Percentiles rank a stretch among this genome's conserved stretches.
Conservation (phyloP, 1,140 invertebrate genomes). For the Drosophila ananassae region DNA sequence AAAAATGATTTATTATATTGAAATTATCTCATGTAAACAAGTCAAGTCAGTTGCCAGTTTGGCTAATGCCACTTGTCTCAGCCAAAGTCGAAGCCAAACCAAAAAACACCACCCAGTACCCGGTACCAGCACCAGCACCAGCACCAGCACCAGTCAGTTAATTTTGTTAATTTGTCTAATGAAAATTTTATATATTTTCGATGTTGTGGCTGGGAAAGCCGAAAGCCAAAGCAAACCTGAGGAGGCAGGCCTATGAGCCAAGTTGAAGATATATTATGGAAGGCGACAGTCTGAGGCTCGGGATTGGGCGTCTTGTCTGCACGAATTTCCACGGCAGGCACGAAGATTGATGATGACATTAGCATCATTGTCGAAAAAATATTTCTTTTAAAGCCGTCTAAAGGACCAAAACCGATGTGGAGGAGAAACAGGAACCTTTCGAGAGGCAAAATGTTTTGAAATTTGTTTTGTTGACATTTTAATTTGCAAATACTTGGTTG, state of each 20-base stretch:
- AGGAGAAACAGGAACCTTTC: constrained; percentile 43
- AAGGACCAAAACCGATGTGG: constrained; percentile 41
- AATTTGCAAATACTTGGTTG: constrained; percentile 75
- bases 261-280: constrained; percentile 42
- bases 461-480: constrained; percentile 79
- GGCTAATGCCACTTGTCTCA: constrained; percentile 79
- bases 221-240: constrained; percentile 44
- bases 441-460: constrained; percentile 63
- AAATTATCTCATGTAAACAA: constrained; percentile 83
- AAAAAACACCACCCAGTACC: constrained; percentile 17
- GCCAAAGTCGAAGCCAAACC: constrained; percentile 8
- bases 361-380: constrained; percentile 81
- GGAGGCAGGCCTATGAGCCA: constrained; percentile 48
- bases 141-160: constrained; percentile 43
- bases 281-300: constrained; percentile 57
- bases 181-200: constrained; percentile 56
- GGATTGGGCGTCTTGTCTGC: constrained; percentile 49
- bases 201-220: background rate
- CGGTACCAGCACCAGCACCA: background rate
- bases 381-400: constrained; percentile 62
- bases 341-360: constrained; percentile 84
- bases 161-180: constrained; percentile 83
- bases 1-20: constrained; percentile 81
- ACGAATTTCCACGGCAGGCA: constrained; percentile 54
- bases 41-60: constrained; percentile 73